phyloP scores from a whole-genome alignment of 2,797 vertebrate genomes.

The Gallinago stenura region DNA sequence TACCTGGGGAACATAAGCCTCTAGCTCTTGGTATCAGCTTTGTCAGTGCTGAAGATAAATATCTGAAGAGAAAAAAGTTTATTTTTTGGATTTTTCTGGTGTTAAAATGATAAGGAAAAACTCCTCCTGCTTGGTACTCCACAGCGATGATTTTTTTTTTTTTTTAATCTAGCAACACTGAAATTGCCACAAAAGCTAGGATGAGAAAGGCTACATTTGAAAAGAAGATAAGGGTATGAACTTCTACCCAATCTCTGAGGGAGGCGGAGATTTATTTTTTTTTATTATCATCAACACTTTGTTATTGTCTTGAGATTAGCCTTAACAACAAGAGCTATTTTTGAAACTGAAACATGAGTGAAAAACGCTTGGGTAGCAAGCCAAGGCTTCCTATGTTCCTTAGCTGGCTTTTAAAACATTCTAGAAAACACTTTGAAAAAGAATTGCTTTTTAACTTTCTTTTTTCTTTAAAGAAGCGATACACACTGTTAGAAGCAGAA shows the following conservation, averaged over 20 bases:
- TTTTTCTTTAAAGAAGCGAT: neutral
- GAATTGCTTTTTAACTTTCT: neutral
- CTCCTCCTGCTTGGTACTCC: neutral
- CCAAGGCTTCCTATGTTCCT: slow-evolving; percentile 50
- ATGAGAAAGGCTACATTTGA: slow-evolving; percentile 1
- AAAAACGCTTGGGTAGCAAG: slow-evolving; percentile 31
- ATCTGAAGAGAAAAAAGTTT: neutral
- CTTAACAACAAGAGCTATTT: slow-evolving; percentile 57
- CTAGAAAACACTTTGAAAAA: neutral
- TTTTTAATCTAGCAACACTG: neutral
- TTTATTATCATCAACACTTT: neutral
- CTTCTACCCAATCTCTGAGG: neutral
- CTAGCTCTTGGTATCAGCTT: neutral
- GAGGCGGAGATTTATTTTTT: neutral
- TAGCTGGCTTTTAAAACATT: neutral
- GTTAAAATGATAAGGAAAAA: neutral
- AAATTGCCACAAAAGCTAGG: neutral
- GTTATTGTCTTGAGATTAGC: slow-evolving; percentile 28
- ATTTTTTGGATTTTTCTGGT: neutral
- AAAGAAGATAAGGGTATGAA: slow-evolving; percentile 6
- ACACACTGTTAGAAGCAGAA: neutral
- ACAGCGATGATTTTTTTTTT: neutral
- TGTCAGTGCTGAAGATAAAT: neutral
- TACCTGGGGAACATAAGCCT: neutral
- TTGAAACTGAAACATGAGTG: slow-evolving; percentile 38